These are phyloP conservation scores for Alligator sinensis DNA, from an alignment of 2,113 vertebrate genomes.

Conservation along the genomic window DNA sequence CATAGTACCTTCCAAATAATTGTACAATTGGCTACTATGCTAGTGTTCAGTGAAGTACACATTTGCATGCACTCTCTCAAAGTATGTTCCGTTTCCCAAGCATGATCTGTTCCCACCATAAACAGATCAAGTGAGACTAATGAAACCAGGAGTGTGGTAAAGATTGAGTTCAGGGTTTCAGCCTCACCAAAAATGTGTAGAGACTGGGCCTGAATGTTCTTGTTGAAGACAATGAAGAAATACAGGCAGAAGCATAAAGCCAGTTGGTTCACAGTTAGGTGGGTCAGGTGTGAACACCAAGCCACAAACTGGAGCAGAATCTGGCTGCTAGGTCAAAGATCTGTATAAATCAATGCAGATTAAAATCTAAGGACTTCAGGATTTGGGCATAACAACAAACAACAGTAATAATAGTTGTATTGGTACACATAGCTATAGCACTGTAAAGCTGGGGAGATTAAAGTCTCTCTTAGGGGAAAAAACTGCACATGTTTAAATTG, in stretches of 20 bases:
- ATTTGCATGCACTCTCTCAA: not conserved
- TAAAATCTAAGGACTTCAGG: not conserved
- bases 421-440: not conserved
- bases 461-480: not conserved
- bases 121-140: not conserved
- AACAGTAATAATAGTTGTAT: not conserved
- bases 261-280: rapidly evolving
- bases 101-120: not conserved
- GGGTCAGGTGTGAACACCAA: rapidly evolving
- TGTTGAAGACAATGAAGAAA: not conserved
- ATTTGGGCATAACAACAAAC: not conserved
- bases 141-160: not conserved
- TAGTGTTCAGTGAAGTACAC: not conserved
- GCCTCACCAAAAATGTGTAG: not conserved
- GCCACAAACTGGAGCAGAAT: not conserved
- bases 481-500: not conserved
- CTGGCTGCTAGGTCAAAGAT: not conserved
- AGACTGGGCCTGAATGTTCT: not conserved
- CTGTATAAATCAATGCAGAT: not conserved
- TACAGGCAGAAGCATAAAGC: not conserved
- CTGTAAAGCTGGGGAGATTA: not conserved
- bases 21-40: not conserved
- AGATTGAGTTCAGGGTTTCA: not conserved
- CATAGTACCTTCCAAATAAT: not conserved
- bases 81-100: not conserved